These are phyloP conservation scores for Busseola fusca DNA, from an alignment of 2,888 invertebrate genomes.

Conservation along the genomic window DNA sequence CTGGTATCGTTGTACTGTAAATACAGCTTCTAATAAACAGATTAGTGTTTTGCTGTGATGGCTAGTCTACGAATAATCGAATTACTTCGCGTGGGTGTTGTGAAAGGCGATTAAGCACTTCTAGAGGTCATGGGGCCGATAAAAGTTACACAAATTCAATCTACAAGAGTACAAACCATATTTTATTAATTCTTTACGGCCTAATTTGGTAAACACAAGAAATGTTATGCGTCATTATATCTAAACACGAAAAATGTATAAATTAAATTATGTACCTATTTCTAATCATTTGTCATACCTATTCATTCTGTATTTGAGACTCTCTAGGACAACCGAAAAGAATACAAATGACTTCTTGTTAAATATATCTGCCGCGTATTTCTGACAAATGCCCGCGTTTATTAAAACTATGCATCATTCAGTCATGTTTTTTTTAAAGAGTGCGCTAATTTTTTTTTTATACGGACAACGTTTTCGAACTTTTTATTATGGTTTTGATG, in stretches of 20 bases:
- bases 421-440: not conserved
- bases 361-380: not conserved
- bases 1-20: not conserved
- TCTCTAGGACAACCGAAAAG: not conserved
- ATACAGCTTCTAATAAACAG: not conserved
- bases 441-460: not conserved
- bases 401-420: conserved; percentile 2
- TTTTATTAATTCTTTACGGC: not conserved
- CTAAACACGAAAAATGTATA: not conserved
- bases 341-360: not conserved
- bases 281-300: conserved; percentile 15
- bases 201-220: conserved; percentile 7
- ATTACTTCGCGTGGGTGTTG: conserved; percentile 20
- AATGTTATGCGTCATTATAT: conserved; percentile 10
- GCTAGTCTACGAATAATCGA: not conserved
- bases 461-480: not conserved
- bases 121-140: not conserved
- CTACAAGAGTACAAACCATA: not conserved
- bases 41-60: conserved; percentile 10
- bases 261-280: conserved; percentile 4
- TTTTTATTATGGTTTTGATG: not conserved
- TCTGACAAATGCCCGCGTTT: not conserved
- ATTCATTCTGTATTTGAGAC: not conserved
- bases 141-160: conserved; percentile 1
- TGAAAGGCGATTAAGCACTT: not conserved